Evolutionary conservation across 2,888 invertebrate genomes (phyloP).

Genomic region (Mamestra brassicae): DNA sequence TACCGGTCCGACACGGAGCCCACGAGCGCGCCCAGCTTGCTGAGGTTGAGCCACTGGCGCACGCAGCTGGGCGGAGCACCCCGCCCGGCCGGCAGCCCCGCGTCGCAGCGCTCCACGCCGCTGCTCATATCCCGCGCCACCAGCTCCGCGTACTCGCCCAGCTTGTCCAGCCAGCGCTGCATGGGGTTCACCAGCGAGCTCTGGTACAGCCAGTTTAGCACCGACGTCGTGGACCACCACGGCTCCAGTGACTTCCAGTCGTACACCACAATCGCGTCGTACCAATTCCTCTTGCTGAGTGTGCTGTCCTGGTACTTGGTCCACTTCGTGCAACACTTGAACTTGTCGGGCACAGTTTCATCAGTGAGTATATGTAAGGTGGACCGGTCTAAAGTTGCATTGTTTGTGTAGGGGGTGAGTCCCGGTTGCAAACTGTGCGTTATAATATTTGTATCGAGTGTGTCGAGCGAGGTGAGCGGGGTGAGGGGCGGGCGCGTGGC

Average conservation of each 20-base stretch:
- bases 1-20: conserved; percentile 82
- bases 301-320: conserved; percentile 67
- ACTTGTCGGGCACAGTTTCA: conserved; percentile 52
- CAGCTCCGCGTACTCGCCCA: conserved; percentile 76
- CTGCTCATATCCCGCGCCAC: conserved; percentile 47
- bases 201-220: conserved; percentile 82
- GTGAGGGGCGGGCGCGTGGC: conserved; percentile 55
- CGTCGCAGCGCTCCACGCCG: not conserved
- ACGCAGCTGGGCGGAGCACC: conserved; percentile 65
- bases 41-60: conserved; percentile 77
- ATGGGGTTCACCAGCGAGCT: conserved; percentile 81
- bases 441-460: conserved; percentile 61
- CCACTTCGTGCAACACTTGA: conserved; percentile 81
- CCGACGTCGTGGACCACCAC: conserved; percentile 79
- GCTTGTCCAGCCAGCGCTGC: conserved; percentile 83
- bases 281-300: conserved; percentile 68
- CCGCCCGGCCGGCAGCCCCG: conserved; percentile 53
- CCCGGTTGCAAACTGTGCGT: conserved; percentile 60
- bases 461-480: conserved; percentile 57
- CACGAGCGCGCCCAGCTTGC: conserved; percentile 76
- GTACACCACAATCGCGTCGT: conserved; percentile 68
- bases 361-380: conserved; percentile 59
- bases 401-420: conserved; percentile 59
- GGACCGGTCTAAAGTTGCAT: conserved; percentile 65
- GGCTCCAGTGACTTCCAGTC: conserved; percentile 77